Conservation (phyloP, 2,797 vertebrate genomes). For the Poeciliopsis paucimaculata region DNA sequence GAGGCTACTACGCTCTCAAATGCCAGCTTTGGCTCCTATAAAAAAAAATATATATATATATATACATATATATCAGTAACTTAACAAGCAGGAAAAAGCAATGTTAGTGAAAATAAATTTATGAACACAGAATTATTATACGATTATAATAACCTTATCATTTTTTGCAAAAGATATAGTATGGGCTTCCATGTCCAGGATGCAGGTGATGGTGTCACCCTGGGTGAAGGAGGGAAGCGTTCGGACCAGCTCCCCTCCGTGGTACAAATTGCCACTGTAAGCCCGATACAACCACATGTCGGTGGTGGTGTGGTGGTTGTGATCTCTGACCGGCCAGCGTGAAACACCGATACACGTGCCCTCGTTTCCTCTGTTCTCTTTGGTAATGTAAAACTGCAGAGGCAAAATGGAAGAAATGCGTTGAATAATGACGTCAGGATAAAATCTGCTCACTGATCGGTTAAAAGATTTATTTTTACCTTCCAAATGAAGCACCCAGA, state of each 20-base stretch:
- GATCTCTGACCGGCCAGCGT: slow-evolving; percentile 85
- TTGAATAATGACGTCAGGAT: not conserved
- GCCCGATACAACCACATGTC: slow-evolving; percentile 89
- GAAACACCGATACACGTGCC: slow-evolving; percentile 84
- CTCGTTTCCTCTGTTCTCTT: slow-evolving; percentile 86
- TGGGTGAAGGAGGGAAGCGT: slow-evolving; percentile 85
- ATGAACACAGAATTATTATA: not conserved
- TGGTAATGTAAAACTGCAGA: slow-evolving; percentile 82
- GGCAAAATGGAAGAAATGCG: not conserved
- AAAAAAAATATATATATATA: slow-evolving; percentile 1
- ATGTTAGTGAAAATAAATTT: not conserved
- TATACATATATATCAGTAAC: not conserved
- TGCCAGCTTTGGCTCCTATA: slow-evolving; percentile 84
- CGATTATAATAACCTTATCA: slow-evolving; percentile 74
- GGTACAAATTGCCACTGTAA: slow-evolving; percentile 86
- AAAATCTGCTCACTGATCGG: not conserved
- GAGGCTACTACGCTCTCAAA: slow-evolving; percentile 85
- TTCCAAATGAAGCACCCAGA: slow-evolving; percentile 88
- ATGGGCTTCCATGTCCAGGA: slow-evolving; percentile 87
- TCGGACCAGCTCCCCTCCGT: slow-evolving; percentile 82
- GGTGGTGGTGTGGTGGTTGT: slow-evolving; percentile 86
- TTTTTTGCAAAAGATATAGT: slow-evolving; percentile 87
- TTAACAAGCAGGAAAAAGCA: not conserved
- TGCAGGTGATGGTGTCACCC: slow-evolving; percentile 85
- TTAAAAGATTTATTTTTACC: slow-evolving; percentile 32